phyloP scores from a whole-genome alignment of 2,113 vertebrate genomes.

The Ranitomeya variabilis region DNA sequence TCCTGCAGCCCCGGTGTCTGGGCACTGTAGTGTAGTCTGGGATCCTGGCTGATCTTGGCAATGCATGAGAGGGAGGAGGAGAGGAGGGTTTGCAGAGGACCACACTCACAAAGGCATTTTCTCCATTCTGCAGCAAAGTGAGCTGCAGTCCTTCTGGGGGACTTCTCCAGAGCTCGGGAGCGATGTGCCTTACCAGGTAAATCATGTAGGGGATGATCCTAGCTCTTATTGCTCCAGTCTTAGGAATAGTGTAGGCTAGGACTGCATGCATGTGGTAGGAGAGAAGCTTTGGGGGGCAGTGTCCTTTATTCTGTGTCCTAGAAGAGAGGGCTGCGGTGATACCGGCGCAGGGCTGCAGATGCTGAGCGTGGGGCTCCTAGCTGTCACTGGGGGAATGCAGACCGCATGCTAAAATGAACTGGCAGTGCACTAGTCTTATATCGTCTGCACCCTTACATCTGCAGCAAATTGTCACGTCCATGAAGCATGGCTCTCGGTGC shows the following conservation, averaged over 20 bases:
- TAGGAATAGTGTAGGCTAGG: not conserved
- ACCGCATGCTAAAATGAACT: not conserved
- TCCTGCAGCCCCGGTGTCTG: conserved; percentile 55
- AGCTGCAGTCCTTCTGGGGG: conserved; percentile 58
- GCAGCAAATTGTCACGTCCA: not conserved
- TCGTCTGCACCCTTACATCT: not conserved
- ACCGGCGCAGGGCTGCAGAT: conserved; percentile 18
- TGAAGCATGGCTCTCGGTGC: not conserved
- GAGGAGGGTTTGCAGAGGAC: conserved; percentile 58
- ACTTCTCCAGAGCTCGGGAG: conserved; percentile 26
- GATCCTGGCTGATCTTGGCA: conserved; percentile 68
- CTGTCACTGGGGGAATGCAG: conserved; percentile 17
- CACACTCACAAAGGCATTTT: conserved; percentile 58
- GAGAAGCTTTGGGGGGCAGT: not conserved
- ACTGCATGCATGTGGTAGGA: not conserved
- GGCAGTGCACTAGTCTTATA: not conserved
- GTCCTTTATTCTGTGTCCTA: conserved; percentile 52
- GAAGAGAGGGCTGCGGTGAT: conserved; percentile 20
- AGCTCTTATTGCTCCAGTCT: not conserved
- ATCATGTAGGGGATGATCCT: not conserved
- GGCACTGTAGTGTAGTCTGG: conserved; percentile 57
- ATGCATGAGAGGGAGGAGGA: conserved; percentile 59
- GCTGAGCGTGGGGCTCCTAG: not conserved
- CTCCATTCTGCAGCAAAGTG: conserved; percentile 61
- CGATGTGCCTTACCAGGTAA: conserved; percentile 16